Base-by-base conservation (phyloP, 2,888 invertebrate species). In the Microctonus aethiopoides region DNA sequence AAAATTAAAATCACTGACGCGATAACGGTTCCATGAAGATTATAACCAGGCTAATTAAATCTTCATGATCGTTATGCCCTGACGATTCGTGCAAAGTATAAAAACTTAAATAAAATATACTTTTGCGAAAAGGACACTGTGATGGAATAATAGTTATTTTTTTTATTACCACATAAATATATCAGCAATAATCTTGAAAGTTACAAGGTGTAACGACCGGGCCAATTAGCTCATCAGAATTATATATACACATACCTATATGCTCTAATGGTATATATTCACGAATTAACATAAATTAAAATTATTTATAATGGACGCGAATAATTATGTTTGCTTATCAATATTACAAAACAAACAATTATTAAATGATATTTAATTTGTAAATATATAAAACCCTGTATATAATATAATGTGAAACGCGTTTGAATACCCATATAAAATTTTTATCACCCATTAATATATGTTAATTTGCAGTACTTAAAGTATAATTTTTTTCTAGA, bases 141-240 rank as follows among this genome's bases (percentile, higher is more conserved):
- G 26, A 54, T 54, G 54, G 13, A 54, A 54, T 26, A 26, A 26
- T 54, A 54, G 29, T 29, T 29, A 29, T 29, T 54, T 10, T 24
- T 24, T 24, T 52, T 13, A 29, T 32, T 34, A n/a, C 13, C 4
- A 52, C 26, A 62, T 20, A 29, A 20, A 29, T 34, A 29, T 34
- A 64, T 32, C 52, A n/a, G 2, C 5, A 22, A 64, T 20, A 64
- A 64, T 64, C 32, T 64, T 22, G 34, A 52, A 54, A 52, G 52
- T 64, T 29, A 52, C 32, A 54, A 54, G 54, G 34, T 22, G 16
- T 64, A 64, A 64, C 52, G 54, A 51, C 22, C 24, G n/a, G 26
- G 22, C 64, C 64, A 54, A 64, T 64, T 54, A 64, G 34, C 32
- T 32, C n/a, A n/a, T n/a, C n/a, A n/a, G n/a, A n/a, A n/a, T 51